Conservation (phyloP, 2,888 invertebrate genomes). For the Caenorhabditis becei region DNA sequence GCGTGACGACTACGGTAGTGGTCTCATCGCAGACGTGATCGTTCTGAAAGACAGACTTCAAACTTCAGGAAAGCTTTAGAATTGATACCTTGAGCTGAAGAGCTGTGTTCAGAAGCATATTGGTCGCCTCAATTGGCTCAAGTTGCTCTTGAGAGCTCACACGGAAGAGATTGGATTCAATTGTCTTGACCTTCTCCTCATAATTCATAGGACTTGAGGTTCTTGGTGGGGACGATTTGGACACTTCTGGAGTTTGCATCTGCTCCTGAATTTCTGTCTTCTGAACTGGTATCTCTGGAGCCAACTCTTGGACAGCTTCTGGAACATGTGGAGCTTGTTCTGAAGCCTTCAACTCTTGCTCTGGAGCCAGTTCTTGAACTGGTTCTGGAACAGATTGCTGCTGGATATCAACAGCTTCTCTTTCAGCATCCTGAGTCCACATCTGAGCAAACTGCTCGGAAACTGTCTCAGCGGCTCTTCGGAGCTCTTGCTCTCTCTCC, state of each 20-base stretch:
- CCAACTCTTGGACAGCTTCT: too few relatives aligned
- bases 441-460: constrained; percentile 56
- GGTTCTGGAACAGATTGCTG: neutral
- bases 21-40: constrained; percentile 70
- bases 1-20: constrained; percentile 71
- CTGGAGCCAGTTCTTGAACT: neutral
- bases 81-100: constrained; percentile 63
- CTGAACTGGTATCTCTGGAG: neutral
- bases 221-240: constrained; percentile 21
- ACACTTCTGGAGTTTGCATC: neutral
- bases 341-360: neutral
- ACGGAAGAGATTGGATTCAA: constrained; percentile 54
- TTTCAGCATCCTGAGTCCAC: constrained; percentile 52
- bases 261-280: neutral
- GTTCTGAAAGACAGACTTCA: constrained; percentile 44
- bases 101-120: constrained; percentile 69
- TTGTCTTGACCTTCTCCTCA: constrained; percentile 57
- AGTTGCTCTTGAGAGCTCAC: constrained; percentile 58
- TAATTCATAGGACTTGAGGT: constrained; percentile 47
- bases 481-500: constrained; percentile 32
- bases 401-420: constrained; percentile 22
- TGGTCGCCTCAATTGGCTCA: constrained; percentile 65
- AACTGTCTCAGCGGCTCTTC: constrained; percentile 52
- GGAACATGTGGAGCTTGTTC: neutral
- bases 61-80: neutral